Evolutionary conservation across 2,888 invertebrate genomes (phyloP), one percentile per base, ranked within the genome.

Genomic region (Pseudanteris insignis): DNA sequence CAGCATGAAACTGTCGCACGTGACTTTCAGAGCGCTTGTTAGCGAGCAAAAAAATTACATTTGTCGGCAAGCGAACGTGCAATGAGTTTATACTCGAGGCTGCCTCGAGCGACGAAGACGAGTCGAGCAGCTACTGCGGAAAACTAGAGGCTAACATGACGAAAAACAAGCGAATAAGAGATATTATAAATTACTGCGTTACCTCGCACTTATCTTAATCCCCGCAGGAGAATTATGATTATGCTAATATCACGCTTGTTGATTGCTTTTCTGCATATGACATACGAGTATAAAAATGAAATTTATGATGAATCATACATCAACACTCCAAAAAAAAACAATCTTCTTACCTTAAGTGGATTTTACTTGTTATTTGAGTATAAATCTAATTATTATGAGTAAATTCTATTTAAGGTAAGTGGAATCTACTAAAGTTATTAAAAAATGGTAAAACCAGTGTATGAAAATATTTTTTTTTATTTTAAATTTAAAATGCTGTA

Each of bases 11-110:
- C 59, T 63, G 40, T 54, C 60, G 68, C 67, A 68, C 70, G 69
- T 71, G 72, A 72, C 70, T 72, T 65, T 66, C 32, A 30, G 50
- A 51, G 38, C 26, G 61, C 63, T 66, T 67, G 66, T 65, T 66
- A 67, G 64, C 50, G 63, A 64, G 63, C 38, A 63, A 68, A 64
- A 67, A 65, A 60, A 54, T 68, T 26, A 50, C 58, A 37, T 64
- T 57, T 46, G 55, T 60, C 46, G 53, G 43, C 48, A 33, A 50
- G 48, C 44, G 48, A 48, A 63, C 63, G 63, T 58, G 53, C 63
- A 46, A 58, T 54, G 63, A 44, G 48, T 58, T 58, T 44, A 38
- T 43, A 41, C 51, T 15, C 21, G 14, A 21, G 30, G 12, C 33
- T 37, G 32, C 21, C 26, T 7, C 10, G 26, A 14, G n/a, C 18